Evolutionary conservation across 2,797 vertebrate genomes (phyloP), one percentile per base, ranked within the genome.

Genomic region (Acomys russatus): DNA sequence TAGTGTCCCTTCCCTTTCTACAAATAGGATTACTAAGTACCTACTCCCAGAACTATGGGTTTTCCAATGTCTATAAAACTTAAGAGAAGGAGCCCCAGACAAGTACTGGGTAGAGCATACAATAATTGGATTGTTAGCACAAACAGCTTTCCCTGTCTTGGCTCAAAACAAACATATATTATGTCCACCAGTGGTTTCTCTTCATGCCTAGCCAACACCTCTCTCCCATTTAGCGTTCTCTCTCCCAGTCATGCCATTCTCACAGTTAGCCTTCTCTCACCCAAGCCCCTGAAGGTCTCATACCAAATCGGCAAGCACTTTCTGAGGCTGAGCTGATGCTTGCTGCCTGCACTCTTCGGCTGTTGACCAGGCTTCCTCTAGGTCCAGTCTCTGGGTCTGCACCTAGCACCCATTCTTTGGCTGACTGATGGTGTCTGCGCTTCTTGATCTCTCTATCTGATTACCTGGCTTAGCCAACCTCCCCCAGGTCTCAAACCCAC

Each of bases 91-190:
- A 0, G 9, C 83, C 38, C 56, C 1, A 30, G 0, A 49, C 5
- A 28, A 30, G 51, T 78, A 10, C 22, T n/a, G 25, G 1, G 33
- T 3, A 38, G 22, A 7, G 6, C 0, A 14, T 8, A 54, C 1
- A 35, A 63, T 35, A n/a, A 28, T 7, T 14, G 25, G 49, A 6
- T 11, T 30, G 33, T 49, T 30, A 11, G 9, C 1, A 49, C 8
- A 23, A 71, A 10, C 1, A 3, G 64, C n/a, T 11, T 20, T 44
- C 33, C 3, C 30, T 51, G 17, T 38, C 54, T 63, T 10, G 11
- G 51, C 44, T 84, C 89, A 73, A 63, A 33, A 12, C 73, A 76
- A 54, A 38, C 38, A 71, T 51, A 10, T 17, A 20, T 30, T 4
- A 5, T 1, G 1, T 30, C 33, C 10, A 20, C 73, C 18, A 12